Base-by-base conservation (phyloP, 1,140 invertebrate species). In the Diorhabda elongata region DNA sequence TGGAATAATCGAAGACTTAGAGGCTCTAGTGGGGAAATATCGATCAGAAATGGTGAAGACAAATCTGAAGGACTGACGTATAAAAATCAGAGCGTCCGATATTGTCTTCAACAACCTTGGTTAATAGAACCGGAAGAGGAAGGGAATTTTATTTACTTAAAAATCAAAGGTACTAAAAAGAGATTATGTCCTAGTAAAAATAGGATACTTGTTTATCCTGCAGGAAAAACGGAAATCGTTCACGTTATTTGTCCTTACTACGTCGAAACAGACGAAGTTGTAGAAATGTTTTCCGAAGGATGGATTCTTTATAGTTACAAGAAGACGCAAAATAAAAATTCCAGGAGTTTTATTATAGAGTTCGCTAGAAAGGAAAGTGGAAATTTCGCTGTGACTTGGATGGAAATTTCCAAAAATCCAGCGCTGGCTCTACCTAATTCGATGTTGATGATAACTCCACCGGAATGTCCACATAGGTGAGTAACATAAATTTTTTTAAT, bases 91-190 rank as follows among this genome's bases (percentile, higher is more conserved):
- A 74, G 74, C 5, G 62, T 69, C 2, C 61, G 81, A 61, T 83
- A 67, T 11, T 91, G 90, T 76, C 84, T 88, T n/a, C 87, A 90
- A 74, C 88, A 90, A 76, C 90, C 91, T 0, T 92, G 90, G 90
- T 79, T 92, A 0, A 90, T 92, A 66, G 90, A 92, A 76, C 90
- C 90, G 2, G 88, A 89, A 71, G 87, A 90, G 71, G 79, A 87
- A 5, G 87, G 87, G 58, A 88, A 91, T 79, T 91, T 89, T 75
- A 80, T 92, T 7, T 92, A 90, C 74, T 77, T 92, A 5, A 88
- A 89, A 80, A 84, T 90, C 3, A 85, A 85, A 57, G 90, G 90
- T 2, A 87, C 85, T 69, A 85, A 89, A 75, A 82, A 90, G 42
- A 84, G 77, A 66, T 85, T 86, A 26, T 93, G 91, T 75, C 79